phyloP scores from a whole-genome alignment of 2,888 invertebrate species.

The Coleophora flavipennella region DNA sequence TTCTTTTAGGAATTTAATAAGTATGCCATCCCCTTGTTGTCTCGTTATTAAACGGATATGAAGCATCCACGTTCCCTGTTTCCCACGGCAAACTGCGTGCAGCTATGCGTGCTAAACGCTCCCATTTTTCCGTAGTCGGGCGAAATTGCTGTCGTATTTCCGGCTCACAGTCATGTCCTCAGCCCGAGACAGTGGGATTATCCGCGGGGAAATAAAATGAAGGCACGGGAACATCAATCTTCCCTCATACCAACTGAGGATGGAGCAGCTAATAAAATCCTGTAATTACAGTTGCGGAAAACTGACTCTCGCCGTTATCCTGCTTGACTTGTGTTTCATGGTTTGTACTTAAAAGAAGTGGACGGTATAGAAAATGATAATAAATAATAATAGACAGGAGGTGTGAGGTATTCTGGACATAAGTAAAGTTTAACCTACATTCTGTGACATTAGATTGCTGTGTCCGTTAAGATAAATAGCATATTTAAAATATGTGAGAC shows the following conservation, averaged over 20 bases:
- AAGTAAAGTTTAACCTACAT: too few relatives aligned
- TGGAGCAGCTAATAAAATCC: too few relatives aligned
- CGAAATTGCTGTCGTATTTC: conserved; percentile 68
- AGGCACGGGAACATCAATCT: conserved; percentile 65
- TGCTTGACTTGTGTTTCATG: too few relatives aligned
- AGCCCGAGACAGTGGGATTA: conserved; percentile 69
- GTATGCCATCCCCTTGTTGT: not conserved
- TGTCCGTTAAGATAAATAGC: too few relatives aligned
- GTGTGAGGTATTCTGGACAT: too few relatives aligned
- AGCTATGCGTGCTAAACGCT: conserved; percentile 57
- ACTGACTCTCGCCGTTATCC: too few relatives aligned
- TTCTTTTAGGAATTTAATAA: not conserved
- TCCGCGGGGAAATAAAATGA: conserved; percentile 64
- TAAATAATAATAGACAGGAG: too few relatives aligned
- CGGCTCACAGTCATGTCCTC: conserved; percentile 67
- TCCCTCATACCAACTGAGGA: conserved; percentile 12
- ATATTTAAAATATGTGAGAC: too few relatives aligned
- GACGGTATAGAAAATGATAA: too few relatives aligned
- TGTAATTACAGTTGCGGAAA: too few relatives aligned
- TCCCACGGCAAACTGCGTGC: conserved; percentile 34
- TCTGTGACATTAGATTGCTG: too few relatives aligned
- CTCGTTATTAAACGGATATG: conserved; percentile 8
- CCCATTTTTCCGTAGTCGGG: conserved; percentile 68
- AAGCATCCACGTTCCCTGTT: conserved; percentile 15
- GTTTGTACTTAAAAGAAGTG: too few relatives aligned